Conservation (phyloP, 1,140 invertebrate species). For the Elysia chlorotica region DNA sequence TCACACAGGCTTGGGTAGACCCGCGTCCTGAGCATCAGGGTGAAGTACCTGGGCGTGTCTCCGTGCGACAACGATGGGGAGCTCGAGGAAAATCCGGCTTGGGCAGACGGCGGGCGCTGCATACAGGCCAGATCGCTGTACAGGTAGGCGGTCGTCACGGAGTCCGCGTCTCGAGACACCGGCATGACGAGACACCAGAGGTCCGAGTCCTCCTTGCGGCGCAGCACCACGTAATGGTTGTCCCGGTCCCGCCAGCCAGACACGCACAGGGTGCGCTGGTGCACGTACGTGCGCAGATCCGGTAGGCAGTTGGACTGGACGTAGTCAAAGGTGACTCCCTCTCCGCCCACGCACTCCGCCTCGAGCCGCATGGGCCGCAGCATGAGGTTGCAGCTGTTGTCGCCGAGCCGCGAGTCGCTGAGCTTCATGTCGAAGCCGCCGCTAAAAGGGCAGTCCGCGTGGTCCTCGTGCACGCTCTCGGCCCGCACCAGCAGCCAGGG, state of each 20-base stretch:
- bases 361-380: constrained; percentile 45
- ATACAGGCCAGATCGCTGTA: constrained; percentile 35
- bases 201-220: constrained; percentile 22
- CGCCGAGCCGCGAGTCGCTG: constrained; percentile 17
- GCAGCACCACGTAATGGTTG: constrained; percentile 35
- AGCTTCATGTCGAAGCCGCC: constrained; percentile 46
- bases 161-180: background rate
- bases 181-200: constrained; percentile 44
- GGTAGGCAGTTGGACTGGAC: constrained; percentile 31
- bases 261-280: constrained; percentile 33
- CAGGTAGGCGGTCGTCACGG: constrained; percentile 19
- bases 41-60: constrained; percentile 24
- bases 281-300: constrained; percentile 29
- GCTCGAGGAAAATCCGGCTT: too few species aligned
- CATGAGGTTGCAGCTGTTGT: constrained; percentile 41
- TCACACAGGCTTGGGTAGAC: constrained; percentile 30
- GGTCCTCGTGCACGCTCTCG: constrained; percentile 23
- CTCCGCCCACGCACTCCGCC: constrained; percentile 40
- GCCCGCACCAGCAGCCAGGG: constrained; percentile 36
- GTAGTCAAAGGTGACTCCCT: constrained; percentile 41
- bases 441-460: constrained; percentile 33
- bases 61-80: too few species aligned
- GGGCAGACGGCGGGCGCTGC: too few species aligned
- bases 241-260: constrained; percentile 33
- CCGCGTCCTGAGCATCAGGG: constrained; percentile 25